phyloP scores from a whole-genome alignment of 2,797 vertebrate genomes.

The Fundulus diaphanus region DNA sequence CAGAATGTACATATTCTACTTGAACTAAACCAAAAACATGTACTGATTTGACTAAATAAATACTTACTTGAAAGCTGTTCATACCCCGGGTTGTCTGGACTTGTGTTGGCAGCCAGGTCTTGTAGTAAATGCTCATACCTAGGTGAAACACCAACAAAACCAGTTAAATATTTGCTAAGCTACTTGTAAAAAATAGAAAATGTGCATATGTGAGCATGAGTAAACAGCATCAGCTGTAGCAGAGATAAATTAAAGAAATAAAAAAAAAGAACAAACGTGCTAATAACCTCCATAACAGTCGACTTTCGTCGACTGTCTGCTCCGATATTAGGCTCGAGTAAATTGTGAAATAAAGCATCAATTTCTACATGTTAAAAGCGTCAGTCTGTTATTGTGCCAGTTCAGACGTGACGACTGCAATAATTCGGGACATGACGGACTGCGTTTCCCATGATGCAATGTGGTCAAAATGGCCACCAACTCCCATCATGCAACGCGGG shows the following conservation, averaged over 20 bases:
- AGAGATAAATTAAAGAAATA: too few relatives aligned
- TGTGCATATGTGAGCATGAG: neutral
- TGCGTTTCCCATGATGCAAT: too few relatives aligned
- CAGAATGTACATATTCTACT: conserved; percentile 27
- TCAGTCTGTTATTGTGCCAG: too few relatives aligned
- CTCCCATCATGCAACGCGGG: too few relatives aligned
- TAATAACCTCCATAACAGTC: neutral
- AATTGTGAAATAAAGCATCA: too few relatives aligned
- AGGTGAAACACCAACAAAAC: conserved; percentile 49
- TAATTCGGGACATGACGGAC: too few relatives aligned
- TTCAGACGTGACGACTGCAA: too few relatives aligned
- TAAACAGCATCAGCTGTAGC: neutral
- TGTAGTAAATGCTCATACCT: conserved; percentile 89
- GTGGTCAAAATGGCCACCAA: too few relatives aligned
- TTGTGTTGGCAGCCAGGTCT: conserved; percentile 88
- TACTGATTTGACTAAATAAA: conserved; percentile 48
- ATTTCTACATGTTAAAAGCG: too few relatives aligned
- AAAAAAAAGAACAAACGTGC: too few relatives aligned
- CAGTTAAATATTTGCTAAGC: conserved; percentile 14
- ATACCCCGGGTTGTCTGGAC: conserved; percentile 82
- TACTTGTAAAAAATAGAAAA: neutral
- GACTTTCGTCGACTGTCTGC: neutral
- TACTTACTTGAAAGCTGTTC: conserved; percentile 87
- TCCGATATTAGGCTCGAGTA: neutral
- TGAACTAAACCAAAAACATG: conserved; percentile 20